These are phyloP conservation scores for Chamaea fasciata DNA, from an alignment of 2,113 vertebrate species.

Conservation along the genomic window DNA sequence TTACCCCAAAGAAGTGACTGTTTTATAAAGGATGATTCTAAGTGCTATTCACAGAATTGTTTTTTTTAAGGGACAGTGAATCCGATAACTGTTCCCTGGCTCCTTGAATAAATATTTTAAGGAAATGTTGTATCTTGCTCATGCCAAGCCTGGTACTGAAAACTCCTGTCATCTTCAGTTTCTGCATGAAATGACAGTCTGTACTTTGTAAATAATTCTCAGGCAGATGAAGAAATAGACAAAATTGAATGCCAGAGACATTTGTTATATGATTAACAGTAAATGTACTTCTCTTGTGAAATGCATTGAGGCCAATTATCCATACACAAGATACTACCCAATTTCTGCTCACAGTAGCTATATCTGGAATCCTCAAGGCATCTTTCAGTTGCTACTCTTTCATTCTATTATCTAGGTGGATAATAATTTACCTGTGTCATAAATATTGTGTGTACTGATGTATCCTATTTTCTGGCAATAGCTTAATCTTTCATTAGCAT, in stretches of 20 bases:
- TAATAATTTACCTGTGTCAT: neutral
- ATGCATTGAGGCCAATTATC: neutral
- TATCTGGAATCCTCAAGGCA: neutral
- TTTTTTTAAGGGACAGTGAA: neutral
- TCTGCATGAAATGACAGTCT: neutral
- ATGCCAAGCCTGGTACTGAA: neutral
- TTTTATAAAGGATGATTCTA: neutral
- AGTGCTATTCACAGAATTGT: neutral
- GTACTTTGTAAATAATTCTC: neutral
- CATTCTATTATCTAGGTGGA: neutral
- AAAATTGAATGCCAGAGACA: neutral
- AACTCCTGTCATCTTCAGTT: neutral
- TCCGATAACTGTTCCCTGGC: neutral
- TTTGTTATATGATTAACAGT: neutral
- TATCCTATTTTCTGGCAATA: neutral
- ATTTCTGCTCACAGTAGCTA: neutral
- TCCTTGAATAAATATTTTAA: neutral
- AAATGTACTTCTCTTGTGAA: neutral
- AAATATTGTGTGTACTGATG: neutral
- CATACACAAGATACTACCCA: neutral
- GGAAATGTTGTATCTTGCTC: neutral
- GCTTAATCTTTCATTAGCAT: neutral
- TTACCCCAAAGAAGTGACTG: neutral
- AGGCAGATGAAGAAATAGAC: neutral
- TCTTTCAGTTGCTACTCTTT: neutral